Conservation (phyloP, 2,888 invertebrate species). For the Synergus japonicus region DNA sequence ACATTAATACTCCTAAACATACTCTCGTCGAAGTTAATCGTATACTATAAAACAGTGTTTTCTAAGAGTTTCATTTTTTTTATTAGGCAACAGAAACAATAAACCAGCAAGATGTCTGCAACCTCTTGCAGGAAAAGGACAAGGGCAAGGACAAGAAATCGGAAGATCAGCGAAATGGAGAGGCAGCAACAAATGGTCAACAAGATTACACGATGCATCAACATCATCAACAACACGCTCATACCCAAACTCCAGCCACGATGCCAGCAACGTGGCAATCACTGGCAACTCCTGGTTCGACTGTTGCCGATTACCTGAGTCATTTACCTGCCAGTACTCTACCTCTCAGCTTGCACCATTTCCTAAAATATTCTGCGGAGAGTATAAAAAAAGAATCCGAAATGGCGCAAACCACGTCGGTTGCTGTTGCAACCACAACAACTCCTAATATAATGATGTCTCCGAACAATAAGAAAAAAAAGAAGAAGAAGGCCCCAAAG, state of each 20-base stretch:
- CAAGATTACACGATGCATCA: slow-evolving; percentile 80
- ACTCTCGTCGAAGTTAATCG: neutral
- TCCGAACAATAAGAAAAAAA: slow-evolving; percentile 83
- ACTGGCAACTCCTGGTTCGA: slow-evolving; percentile 85
- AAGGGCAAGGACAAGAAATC: slow-evolving; percentile 72
- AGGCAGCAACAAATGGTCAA: slow-evolving; percentile 79
- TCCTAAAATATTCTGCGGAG: slow-evolving; percentile 89
- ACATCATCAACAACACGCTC: slow-evolving; percentile 75
- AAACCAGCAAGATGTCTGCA: slow-evolving; percentile 74
- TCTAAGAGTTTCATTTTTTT: slow-evolving; percentile 47
- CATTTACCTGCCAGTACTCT: slow-evolving; percentile 86
- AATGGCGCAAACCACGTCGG: slow-evolving; percentile 78
- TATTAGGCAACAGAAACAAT: slow-evolving; percentile 70
- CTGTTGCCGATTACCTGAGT: slow-evolving; percentile 91
- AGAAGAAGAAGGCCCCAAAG: slow-evolving; percentile 87
- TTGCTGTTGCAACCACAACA: slow-evolving; percentile 75
- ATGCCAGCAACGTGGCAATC: slow-evolving; percentile 86
- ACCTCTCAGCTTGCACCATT: slow-evolving; percentile 89
- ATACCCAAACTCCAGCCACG: slow-evolving; percentile 76
- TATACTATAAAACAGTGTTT: neutral
- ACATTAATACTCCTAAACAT: slow-evolving; percentile 36
- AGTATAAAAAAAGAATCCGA: slow-evolving; percentile 86
- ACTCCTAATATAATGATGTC: slow-evolving; percentile 70
- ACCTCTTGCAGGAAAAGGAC: slow-evolving; percentile 74
- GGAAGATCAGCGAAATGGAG: slow-evolving; percentile 77